phyloP scores from a whole-genome alignment of 2,888 invertebrate genomes.

The Athalia circularis region DNA sequence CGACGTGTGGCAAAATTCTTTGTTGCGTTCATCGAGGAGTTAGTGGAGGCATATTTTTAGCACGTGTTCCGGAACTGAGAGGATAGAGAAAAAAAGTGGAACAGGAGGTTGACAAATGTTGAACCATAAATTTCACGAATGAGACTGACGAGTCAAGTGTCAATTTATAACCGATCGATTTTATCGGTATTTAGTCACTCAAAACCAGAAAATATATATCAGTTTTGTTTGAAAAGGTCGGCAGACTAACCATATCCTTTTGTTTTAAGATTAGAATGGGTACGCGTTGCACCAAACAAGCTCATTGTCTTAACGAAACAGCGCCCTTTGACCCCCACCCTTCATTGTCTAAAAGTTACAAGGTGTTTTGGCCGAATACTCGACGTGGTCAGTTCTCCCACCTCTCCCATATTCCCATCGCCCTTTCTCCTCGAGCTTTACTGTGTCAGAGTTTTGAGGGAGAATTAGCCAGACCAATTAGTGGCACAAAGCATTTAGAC shows the following conservation, averaged over 20 bases:
- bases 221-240: slow-evolving; percentile 5
- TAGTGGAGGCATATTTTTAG: background rate
- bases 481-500: slow-evolving; percentile 49
- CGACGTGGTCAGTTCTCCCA: slow-evolving; percentile 19
- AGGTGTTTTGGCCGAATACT: slow-evolving; percentile 36
- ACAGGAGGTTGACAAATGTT: background rate
- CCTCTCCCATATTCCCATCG: background rate
- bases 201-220: slow-evolving; percentile 10
- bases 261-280: slow-evolving; percentile 21
- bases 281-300: slow-evolving; percentile 57
- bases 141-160: background rate
- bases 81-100: too few relatives aligned
- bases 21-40: too few relatives aligned
- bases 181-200: background rate
- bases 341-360: slow-evolving; percentile 57
- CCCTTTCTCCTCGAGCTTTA: slow-evolving; percentile 3
- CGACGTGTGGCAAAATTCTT: too few relatives aligned
- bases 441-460: slow-evolving; percentile 25
- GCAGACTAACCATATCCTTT: slow-evolving; percentile 27
- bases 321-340: slow-evolving; percentile 49
- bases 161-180: slow-evolving; percentile 13
- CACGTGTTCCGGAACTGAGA: too few relatives aligned
- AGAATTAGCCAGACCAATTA: slow-evolving; percentile 38
- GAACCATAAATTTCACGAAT: background rate
- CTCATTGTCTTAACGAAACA: slow-evolving; percentile 50